Evolutionary conservation across 1,140 invertebrate genomes (phyloP).

Genomic region (Acromyrmex charruanus): DNA sequence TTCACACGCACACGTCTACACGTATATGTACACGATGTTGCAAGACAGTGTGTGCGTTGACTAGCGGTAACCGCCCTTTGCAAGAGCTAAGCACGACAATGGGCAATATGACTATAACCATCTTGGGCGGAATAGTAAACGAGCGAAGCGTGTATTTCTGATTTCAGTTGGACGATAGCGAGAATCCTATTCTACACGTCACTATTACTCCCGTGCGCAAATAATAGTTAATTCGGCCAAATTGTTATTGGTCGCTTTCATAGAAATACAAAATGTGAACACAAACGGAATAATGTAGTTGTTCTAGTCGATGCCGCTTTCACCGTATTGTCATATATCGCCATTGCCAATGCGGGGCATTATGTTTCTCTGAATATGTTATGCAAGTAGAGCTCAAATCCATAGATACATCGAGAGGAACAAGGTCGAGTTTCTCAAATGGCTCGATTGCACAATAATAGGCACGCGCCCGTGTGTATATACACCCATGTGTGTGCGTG

Average conservation of each 20-base stretch:
- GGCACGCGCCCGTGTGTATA: too few relatives aligned
- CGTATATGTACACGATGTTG: not conserved
- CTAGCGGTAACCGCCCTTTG: slow-evolving; percentile 68
- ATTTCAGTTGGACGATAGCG: slow-evolving; percentile 28
- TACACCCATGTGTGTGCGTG: not conserved
- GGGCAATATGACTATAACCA: slow-evolving; percentile 57
- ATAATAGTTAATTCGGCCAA: slow-evolving; percentile 61
- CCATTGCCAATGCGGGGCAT: not conserved
- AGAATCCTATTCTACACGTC: slow-evolving; percentile 44
- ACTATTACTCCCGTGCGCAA: slow-evolving; percentile 37
- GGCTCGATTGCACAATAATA: not conserved
- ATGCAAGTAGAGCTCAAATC: slow-evolving; percentile 11
- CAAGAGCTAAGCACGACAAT: slow-evolving; percentile 58
- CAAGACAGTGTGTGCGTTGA: slow-evolving; percentile 28
- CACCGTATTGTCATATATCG: slow-evolving; percentile 24
- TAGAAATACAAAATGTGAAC: slow-evolving; percentile 58
- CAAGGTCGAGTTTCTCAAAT: slow-evolving; percentile 11
- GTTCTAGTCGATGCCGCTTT: slow-evolving; percentile 8
- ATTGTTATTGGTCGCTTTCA: slow-evolving; percentile 52
- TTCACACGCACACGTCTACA: slow-evolving; percentile 14
- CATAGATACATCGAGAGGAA: not conserved
- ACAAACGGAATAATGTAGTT: slow-evolving; percentile 53
- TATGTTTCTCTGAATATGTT: slow-evolving; percentile 55
- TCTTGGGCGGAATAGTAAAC: slow-evolving; percentile 53
- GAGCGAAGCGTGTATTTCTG: slow-evolving; percentile 50